Base-by-base conservation (phyloP, 2,113 vertebrate species). In the Cynocephalus volans region DNA sequence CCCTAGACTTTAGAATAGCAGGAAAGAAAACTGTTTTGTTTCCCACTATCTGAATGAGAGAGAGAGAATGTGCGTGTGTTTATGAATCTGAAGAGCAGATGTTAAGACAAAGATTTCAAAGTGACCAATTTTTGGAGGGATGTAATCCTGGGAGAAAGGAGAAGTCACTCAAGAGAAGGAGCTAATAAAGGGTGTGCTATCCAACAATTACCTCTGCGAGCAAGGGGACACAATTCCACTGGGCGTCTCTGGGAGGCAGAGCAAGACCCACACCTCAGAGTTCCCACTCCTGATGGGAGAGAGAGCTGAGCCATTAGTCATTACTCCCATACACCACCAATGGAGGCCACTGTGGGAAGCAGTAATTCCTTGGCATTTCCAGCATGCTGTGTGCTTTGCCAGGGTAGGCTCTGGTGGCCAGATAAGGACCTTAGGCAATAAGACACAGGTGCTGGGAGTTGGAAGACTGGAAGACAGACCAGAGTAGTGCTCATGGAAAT, bases 311-410 rank as follows among this genome's bases (percentile, higher is more conserved):
- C 17, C 24, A 12, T 6, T 12, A 21, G 52, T 31, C 31, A 33
- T 45, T 52, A 3, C 19, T 9, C 50, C 52, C 60, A 3, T 50
- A 13, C 52, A 62, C 24, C 72, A 4, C 9, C 14, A 58, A 14
- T 1, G 3, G 28, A 41, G 28, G n/a, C 67, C n/a, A 0, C 0
- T 0, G 26, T 65, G 28, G 36, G 67, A 75, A 24, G 58, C 9
- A 1, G 28, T 72, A 8, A 18, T 2, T 52, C 11, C 58, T 4
- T 48, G 41, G 75, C 76, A 36, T 41, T 10, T 52, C 54, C 5
- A 6, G 17, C 81, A 28, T 9, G 14, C 54, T 1, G 2, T 33
- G 18, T 36, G 17, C 64, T 54, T 24, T 10, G 31, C 58, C 7
- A 19, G 14, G 58, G 56, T 2, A 31, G 28, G 21, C 14, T 1